Evolutionary conservation across 2,888 invertebrate genomes (phyloP).

Genomic region (Aquatica leii): DNA sequence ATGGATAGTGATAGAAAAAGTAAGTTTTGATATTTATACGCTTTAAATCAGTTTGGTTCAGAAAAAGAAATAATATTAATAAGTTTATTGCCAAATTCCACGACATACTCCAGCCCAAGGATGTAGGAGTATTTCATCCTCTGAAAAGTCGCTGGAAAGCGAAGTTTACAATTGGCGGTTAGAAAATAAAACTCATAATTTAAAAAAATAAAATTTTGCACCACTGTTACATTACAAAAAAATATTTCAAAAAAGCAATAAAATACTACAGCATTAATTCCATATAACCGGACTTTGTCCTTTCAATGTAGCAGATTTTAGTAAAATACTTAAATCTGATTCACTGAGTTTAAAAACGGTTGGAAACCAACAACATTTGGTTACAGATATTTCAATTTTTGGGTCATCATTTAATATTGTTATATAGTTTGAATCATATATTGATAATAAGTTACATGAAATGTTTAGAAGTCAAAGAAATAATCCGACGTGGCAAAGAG

Average conservation of each 20-base stretch:
- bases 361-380: neutral
- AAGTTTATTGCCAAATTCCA: constrained; percentile 52
- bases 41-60: constrained; percentile 52
- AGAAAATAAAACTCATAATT: neutral
- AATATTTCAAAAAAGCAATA: neutral
- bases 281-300: too few relatives aligned
- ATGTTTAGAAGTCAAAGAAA: neutral
- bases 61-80: constrained; percentile 51
- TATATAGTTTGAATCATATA: neutral
- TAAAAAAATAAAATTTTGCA: neutral
- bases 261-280: neutral
- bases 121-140: constrained; percentile 53
- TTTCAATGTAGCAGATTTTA: too few relatives aligned
- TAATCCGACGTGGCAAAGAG: neutral
- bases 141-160: constrained; percentile 48
- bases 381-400: neutral
- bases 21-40: too few relatives aligned
- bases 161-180: neutral
- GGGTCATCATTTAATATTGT: neutral
- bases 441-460: neutral
- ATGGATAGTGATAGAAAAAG: too few relatives aligned
- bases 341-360: too few relatives aligned
- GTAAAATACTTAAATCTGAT: too few relatives aligned
- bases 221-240: neutral
- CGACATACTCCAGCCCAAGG: constrained; percentile 54